Percentiles rank a stretch among this genome's conserved stretches.
phyloP scores from a whole-genome alignment of 2,797 vertebrate species.

The Graptemys geographica region DNA sequence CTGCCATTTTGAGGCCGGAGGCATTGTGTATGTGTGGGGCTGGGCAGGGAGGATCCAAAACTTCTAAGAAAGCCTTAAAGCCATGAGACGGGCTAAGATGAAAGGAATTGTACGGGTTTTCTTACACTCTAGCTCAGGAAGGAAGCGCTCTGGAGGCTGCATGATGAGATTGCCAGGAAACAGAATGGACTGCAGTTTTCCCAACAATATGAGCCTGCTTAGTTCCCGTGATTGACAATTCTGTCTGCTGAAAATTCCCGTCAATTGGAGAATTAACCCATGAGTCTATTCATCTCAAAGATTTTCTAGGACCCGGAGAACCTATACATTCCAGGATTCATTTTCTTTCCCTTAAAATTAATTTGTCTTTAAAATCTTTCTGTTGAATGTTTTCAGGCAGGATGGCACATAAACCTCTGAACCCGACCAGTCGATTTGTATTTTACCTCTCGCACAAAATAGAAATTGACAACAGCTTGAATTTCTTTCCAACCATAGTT shows the following conservation, averaged over 20 bases:
- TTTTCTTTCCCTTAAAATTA: not conserved
- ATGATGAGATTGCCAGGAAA: not conserved
- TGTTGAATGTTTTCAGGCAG: constrained; percentile 3
- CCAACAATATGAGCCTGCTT: not conserved
- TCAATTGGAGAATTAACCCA: not conserved
- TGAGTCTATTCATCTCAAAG: constrained; percentile 11
- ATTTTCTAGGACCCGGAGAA: not conserved
- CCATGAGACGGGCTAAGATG: not conserved
- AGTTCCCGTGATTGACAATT: not conserved
- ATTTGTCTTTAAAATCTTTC: constrained; percentile 21
- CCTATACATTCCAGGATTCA: not conserved
- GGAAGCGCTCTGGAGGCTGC: not conserved
- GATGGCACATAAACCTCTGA: constrained; percentile 2
- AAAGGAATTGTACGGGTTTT: not conserved
- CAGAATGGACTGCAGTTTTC: not conserved
- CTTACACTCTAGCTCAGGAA: not conserved
- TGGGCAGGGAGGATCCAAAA: not conserved
- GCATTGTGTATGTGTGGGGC: not conserved
- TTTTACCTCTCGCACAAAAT: constrained; percentile 36
- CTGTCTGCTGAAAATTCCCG: not conserved
- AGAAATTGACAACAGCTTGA: constrained; percentile 48
- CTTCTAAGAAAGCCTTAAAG: not conserved
- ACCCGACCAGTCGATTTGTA: constrained; percentile 10
- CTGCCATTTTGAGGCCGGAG: not conserved
- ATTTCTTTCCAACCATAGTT: constrained; percentile 54